Evolutionary conservation across 2,797 vertebrate genomes (phyloP).

Genomic region (Characodon lateralis): DNA sequence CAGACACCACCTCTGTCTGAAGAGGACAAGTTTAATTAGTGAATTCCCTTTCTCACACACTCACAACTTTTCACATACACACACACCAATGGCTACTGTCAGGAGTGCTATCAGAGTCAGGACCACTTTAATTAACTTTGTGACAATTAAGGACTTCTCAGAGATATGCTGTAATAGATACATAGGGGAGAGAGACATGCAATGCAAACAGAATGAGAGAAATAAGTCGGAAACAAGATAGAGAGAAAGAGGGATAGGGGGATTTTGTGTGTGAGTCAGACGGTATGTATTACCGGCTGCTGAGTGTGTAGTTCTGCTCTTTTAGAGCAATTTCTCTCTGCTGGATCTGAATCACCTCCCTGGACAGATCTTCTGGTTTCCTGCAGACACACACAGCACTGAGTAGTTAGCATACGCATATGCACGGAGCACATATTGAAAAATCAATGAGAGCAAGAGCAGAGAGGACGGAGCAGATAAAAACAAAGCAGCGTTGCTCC

Average conservation of each 20-base stretch:
- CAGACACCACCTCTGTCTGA: conserved; percentile 64
- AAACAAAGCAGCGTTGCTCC: conserved; percentile 35
- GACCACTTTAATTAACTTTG: conserved; percentile 79
- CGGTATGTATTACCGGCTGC: conserved; percentile 83
- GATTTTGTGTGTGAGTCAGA: conserved; percentile 23
- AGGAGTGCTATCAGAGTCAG: conserved; percentile 69
- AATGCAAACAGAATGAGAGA: conserved; percentile 39
- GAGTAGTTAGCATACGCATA: conserved; percentile 36
- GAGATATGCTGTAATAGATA: conserved; percentile 71
- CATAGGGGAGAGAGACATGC: conserved; percentile 33
- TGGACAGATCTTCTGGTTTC: conserved; percentile 94
- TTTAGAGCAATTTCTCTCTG: conserved; percentile 90
- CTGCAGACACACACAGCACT: conserved; percentile 72
- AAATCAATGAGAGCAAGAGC: conserved; percentile 51
- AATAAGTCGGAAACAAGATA: conserved; percentile 42
- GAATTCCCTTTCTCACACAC: conserved; percentile 42
- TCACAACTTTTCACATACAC: conserved; percentile 22
- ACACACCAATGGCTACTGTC: conserved; percentile 54
- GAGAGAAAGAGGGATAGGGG: conserved; percentile 28
- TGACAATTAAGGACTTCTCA: conserved; percentile 76
- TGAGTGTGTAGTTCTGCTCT: conserved; percentile 88
- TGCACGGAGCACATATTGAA: conserved; percentile 19
- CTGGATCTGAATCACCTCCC: conserved; percentile 91
- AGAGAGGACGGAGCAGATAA: conserved; percentile 41
- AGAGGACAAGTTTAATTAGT: conserved; percentile 74